Base-by-base conservation (phyloP, 2,888 invertebrate genomes). In the Icerya purchasi region DNA sequence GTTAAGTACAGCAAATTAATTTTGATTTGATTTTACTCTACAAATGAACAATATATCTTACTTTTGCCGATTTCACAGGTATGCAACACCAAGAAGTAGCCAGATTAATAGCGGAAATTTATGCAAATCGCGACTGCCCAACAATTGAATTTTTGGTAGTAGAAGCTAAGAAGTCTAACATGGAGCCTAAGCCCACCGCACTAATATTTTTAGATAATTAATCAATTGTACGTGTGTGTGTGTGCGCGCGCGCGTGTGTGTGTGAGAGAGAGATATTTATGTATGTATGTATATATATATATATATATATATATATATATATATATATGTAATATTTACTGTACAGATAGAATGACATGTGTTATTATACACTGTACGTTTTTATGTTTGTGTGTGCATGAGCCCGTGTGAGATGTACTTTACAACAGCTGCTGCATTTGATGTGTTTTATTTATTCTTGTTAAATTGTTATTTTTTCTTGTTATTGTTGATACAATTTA, bases 71-170 rank as follows among this genome's bases (percentile, higher is more conserved):
- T 56, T 57, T n/a, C 61, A 79, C 82, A 70, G 86, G 87, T 61
- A 76, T 90, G 71, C 84, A 84, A 68, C 91, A 91, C 72, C 86
- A 86, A 74, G 88, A 91, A 68, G 90, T 91, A 62, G 94, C 93
- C 57, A 79, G 88, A 67, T 77, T 90, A 64, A 92, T 94, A 69
- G 92, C 92, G 19, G 90, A 91, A 71, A 88, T 90, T 65, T 94
- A 91, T 75, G 90, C 91, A 61, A 83, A 89, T 72, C 81, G 85
- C 69, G 85, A 86, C 69, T 83, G 86, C 70, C 81, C 81, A 73
- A 85, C 88, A 71, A 89, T 93, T 74, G 90, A 91, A 76, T 89
- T 94, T 76, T 79, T 92, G 70, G 92, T 94, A 66, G 83, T 89
- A 65, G 89, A 89, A 76, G 88, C 89, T 67, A 89, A 89, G 75